Base-by-base conservation (phyloP, 2,797 vertebrate genomes). In the Tapirus indicus region DNA sequence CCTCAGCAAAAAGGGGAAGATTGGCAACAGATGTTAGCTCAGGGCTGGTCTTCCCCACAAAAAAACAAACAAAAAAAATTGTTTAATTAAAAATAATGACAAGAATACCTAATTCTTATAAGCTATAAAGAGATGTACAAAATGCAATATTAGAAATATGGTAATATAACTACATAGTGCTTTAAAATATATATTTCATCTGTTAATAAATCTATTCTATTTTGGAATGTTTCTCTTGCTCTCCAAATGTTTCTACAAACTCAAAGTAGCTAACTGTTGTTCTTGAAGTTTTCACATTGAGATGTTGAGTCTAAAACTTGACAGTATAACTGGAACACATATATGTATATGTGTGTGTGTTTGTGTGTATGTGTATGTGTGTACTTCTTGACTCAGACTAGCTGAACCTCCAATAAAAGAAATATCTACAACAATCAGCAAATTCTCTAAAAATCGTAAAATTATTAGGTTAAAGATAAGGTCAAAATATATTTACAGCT, bases 401-500 rank as follows among this genome's bases (percentile, higher is more conserved):
- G 27, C 27, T 95, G 66, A 96, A 84, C 35, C 35, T 79, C 9
- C 0, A 91, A 60, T 35, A 75, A 86, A 94, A 97, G 47, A 97
- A 96, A 96, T 97, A 77, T 91, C 35, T 68, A 91, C 96, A 66
- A 96, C 62, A 94, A 90, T 95, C 91, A 98, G 32, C 89, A 88
- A 89, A 78, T 97, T 97, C 60, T 98, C 79, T 95, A 97, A 97
- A 98, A 97, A 97, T 90, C 96, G 68, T 95, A 85, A 79, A 96
- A 95, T 96, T 97, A 92, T 97, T 93, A 96, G 80, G 96, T 95
- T 80, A 94, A 98, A 98, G 98, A 96, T 93, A 98, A 97, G 91
- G 97, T 98, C 96, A 97, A 97, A 94, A 94, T 96, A 4, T 97
- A 97, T 98, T 98, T 98, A 96, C 84, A 92, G 85, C 58, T 96